phyloP scores from a whole-genome alignment of 2,113 vertebrate genomes.

The Xerus inauris region DNA sequence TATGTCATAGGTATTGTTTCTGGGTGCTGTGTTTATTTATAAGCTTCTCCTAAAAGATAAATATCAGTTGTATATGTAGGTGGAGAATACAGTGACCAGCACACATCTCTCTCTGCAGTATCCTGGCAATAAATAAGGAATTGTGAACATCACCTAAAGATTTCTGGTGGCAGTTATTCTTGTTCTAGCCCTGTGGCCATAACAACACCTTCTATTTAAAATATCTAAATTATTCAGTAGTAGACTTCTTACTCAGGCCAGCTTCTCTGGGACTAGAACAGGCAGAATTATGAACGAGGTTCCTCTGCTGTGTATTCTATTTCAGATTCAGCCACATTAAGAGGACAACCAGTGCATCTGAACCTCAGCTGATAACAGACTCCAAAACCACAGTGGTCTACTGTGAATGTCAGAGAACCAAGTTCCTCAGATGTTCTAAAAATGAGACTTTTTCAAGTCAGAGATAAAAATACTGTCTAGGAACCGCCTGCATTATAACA shows the following conservation, averaged over 20 bases:
- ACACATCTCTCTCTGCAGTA: neutral
- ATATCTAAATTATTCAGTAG: neutral
- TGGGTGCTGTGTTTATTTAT: neutral
- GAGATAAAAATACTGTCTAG: slow-evolving; percentile 50
- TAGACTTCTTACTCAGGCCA: neutral
- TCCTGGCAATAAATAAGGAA: neutral
- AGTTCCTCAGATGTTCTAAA: slow-evolving; percentile 27
- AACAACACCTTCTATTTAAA: neutral
- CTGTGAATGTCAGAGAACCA: neutral
- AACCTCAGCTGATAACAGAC: neutral
- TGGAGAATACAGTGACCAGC: neutral
- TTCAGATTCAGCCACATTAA: neutral
- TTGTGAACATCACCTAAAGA: neutral
- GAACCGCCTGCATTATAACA: slow-evolving; percentile 4
- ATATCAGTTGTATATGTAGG: neutral
- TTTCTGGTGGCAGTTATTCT: neutral
- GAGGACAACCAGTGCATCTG: neutral
- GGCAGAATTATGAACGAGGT: neutral
- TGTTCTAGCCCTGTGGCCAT: neutral
- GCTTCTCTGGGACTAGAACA: neutral
- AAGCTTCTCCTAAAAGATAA: neutral
- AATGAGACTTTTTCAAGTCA: slow-evolving; percentile 16
- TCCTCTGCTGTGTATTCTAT: neutral
- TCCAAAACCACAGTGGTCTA: neutral
- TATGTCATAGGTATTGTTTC: neutral